Base-by-base conservation (phyloP, 2,113 vertebrate genomes). In the Corythoichthys intestinalis region DNA sequence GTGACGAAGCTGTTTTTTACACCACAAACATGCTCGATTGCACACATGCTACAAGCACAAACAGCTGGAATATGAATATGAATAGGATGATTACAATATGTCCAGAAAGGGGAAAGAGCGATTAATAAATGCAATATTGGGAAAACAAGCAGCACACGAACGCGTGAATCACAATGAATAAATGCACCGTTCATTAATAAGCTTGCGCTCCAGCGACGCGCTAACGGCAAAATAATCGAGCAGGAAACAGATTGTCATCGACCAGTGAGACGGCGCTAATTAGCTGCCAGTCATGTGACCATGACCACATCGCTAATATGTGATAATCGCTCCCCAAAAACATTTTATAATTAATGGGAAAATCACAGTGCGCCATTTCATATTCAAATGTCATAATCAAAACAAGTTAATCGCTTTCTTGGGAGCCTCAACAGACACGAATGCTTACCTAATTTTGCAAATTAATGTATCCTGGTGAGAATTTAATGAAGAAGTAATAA, bases 211-310 rank as follows among this genome's bases (percentile, higher is more conserved):
- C 17, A 5, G 39, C 38, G 10, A 13, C 60, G 60, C 20, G 10
- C 44, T 47, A 28, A 47, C 41, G 39, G 20, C 41, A 47, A 63
- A 47, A 63, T 47, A 47, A 63, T 28, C 6, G 7, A n/a, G 38
- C n/a, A n/a, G 8, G 12, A 47, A 63, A 82, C 77, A 80, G 73
- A 78, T 59, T 72, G 76, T 59, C 56, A 71, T 75, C 75, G 75
- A 67, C 0, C 1, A 74, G 66, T 67, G 37, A 71, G 71, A 76
- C 70, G 77, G 67, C 71, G n/a, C 60, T 62, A 62, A 62, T 62
- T 46, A 28, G 38, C 39, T 41, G 39, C 3, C 59, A 11, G 17
- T 44, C 39, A n/a, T 34, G 11, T 56, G 37, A 61, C 38, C 39
- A 11, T 34, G 11, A 56, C 20, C 28, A 20, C 8, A 34, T 56